These are phyloP conservation scores for Cyprinodon brontotheroides DNA, from an alignment of 2,113 vertebrate species.

Conservation along the genomic window DNA sequence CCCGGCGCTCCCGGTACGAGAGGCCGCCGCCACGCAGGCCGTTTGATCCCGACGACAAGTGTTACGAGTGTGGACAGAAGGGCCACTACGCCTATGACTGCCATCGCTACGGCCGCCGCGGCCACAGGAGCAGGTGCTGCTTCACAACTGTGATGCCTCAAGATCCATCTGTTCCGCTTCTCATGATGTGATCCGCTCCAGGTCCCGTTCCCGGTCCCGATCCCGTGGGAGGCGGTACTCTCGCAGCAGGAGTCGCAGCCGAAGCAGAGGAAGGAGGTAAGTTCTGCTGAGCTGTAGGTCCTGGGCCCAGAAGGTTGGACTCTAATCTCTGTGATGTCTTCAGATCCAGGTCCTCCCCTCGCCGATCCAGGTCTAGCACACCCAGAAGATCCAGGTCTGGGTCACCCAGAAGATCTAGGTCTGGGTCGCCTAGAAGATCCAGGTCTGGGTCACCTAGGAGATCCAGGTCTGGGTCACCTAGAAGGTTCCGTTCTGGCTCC, in stretches of 20 bases:
- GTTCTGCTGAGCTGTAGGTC: background rate
- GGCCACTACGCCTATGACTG: background rate
- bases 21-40: background rate
- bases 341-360: background rate
- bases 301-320: too few relatives aligned
- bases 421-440: background rate
- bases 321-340: background rate
- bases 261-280: background rate
- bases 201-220: background rate
- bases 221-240: background rate
- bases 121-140: background rate
- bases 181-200: background rate
- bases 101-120: background rate
- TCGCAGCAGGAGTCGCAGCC: background rate
- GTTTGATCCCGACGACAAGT: background rate
- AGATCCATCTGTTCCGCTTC: background rate
- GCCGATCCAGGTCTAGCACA: background rate
- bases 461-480: background rate
- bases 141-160: background rate
- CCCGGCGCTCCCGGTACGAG: background rate
- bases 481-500: background rate
- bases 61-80: background rate
- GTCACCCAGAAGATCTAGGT: background rate
- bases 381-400: background rate
- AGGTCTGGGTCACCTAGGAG: background rate